These are phyloP conservation scores for Prinia subflava DNA, from an alignment of 2,113 vertebrate genomes.

Conservation along the genomic window DNA sequence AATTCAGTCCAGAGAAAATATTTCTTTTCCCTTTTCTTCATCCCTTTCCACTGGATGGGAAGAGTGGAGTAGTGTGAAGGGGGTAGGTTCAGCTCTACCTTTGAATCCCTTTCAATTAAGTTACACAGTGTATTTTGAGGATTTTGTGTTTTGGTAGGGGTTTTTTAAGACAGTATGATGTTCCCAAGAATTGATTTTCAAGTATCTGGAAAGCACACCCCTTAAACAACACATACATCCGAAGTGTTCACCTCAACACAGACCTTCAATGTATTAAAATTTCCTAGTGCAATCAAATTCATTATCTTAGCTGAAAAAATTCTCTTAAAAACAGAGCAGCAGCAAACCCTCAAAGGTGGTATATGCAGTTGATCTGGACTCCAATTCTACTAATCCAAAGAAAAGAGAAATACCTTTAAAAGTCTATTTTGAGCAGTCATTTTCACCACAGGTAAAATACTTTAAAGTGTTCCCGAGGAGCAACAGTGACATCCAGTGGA, in stretches of 20 bases:
- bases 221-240: not conserved
- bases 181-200: not conserved
- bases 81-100: not conserved
- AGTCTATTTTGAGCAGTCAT: not conserved
- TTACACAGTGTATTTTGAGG: not conserved
- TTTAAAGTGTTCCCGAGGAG: not conserved
- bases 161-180: not conserved
- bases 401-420: not conserved
- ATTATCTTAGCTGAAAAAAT: not conserved
- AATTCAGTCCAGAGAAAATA: not conserved
- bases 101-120: not conserved
- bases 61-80: not conserved
- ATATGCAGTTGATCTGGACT: not conserved
- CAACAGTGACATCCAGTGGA: slow-evolving; percentile 64
- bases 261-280: not conserved
- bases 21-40: not conserved
- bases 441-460: not conserved
- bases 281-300: not conserved
- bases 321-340: not conserved
- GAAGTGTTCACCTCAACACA: not conserved
- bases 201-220: not conserved
- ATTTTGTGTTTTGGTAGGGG: not conserved
- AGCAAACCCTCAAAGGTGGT: not conserved
- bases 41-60: not conserved
- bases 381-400: not conserved